Conservation (phyloP, 2,113 vertebrate species). For the Gadus chalcogrammus region DNA sequence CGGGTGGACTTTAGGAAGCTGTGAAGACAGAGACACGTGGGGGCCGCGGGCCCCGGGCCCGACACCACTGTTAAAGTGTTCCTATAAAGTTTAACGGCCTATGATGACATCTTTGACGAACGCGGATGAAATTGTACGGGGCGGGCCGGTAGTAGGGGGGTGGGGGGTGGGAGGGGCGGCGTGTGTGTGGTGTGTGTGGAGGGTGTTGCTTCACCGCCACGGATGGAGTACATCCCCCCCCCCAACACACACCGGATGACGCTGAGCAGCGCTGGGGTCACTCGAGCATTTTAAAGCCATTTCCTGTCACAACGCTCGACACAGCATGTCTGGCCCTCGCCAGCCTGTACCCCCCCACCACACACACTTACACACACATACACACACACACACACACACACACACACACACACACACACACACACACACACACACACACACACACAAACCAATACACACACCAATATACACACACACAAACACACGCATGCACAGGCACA, state of each 20-base stretch:
- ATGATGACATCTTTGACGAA: conserved; percentile 56
- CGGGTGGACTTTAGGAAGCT: conserved; percentile 21
- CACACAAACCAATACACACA: too few species aligned
- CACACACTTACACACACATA: too few species aligned
- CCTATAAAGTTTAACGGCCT: conserved; percentile 45
- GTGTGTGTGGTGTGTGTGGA: too few species aligned
- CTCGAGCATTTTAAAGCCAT: conserved; percentile 42
- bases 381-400: too few species aligned
- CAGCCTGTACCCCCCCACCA: conserved; percentile 32
- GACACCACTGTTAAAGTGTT: conserved; percentile 39
- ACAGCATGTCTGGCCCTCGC: conserved; percentile 45
- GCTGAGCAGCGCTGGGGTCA: too few species aligned
- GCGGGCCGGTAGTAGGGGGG: background rate
- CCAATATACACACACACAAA: too few species aligned
- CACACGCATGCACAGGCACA: background rate
- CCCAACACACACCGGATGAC: too few species aligned
- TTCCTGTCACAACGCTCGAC: conserved; percentile 58
- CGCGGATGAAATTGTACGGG: conserved; percentile 41
- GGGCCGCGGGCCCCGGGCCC: conserved; percentile 19
- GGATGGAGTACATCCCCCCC: too few species aligned
- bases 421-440: conserved; percentile 26
- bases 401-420: too few species aligned
- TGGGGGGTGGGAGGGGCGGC: too few species aligned
- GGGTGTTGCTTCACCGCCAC: too few species aligned
- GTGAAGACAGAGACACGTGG: conserved; percentile 6